phyloP scores from a whole-genome alignment of 2,113 vertebrate genomes.

The Monopterus albus region DNA sequence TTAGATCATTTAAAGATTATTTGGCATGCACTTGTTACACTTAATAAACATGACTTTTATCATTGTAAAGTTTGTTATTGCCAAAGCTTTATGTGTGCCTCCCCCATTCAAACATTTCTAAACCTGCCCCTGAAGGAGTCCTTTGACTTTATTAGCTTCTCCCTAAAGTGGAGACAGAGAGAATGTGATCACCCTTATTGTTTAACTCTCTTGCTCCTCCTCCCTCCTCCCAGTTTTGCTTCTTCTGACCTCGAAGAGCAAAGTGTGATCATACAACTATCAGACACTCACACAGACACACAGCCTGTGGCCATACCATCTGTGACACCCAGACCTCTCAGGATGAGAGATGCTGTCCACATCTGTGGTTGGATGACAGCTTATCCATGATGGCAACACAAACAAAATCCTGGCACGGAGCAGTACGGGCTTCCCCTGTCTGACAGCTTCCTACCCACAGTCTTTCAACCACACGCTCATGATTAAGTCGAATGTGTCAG shows the following conservation, averaged over 20 bases:
- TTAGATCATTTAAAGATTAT: too few species aligned
- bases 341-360: conserved; percentile 65
- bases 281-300: conserved; percentile 71
- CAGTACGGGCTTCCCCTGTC: conserved; percentile 27
- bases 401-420: conserved; percentile 50
- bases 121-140: background rate
- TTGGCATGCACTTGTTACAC: too few species aligned
- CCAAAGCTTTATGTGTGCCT: too few species aligned
- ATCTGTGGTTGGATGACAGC: conserved; percentile 40
- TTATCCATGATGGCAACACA: conserved; percentile 39
- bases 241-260: conserved; percentile 44
- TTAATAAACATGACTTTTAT: too few species aligned
- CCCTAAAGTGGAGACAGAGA: background rate
- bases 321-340: conserved; percentile 68
- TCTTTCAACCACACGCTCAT: conserved; percentile 22
- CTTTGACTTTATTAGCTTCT: background rate
- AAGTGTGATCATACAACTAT: conserved; percentile 59
- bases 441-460: conserved; percentile 52
- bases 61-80: too few species aligned
- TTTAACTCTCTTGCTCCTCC: conserved; percentile 1
- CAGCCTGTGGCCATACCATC: conserved; percentile 79
- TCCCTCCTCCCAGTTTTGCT: conserved; percentile 18
- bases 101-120: background rate
- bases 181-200: background rate
- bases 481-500: conserved; percentile 35